phyloP scores from a whole-genome alignment of 2,113 vertebrate genomes.

The Maccullochella peelii region DNA sequence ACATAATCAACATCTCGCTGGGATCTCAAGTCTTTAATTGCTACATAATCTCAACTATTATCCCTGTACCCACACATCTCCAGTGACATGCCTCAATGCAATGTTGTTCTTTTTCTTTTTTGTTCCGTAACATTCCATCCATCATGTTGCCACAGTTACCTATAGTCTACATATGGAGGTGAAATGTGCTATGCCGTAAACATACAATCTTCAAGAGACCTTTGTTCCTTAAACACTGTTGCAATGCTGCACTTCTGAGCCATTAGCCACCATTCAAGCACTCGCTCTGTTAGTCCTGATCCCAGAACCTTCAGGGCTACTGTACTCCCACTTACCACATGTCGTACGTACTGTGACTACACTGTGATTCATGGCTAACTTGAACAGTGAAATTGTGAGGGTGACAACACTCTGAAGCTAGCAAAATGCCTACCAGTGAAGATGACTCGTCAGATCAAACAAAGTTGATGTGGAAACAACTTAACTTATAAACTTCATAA shows the following conservation, averaged over 20 bases:
- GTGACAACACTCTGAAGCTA: slow-evolving; percentile 1
- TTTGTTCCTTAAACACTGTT: background rate
- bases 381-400: background rate
- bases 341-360: background rate
- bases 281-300: slow-evolving; percentile 9
- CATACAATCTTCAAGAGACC: background rate
- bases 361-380: slow-evolving; percentile 16
- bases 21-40: slow-evolving; percentile 14
- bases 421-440: background rate
- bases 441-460: slow-evolving; percentile 38
- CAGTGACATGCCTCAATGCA: background rate
- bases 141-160: background rate
- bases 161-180: background rate
- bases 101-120: background rate
- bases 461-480: slow-evolving; percentile 15
- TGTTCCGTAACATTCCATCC: background rate
- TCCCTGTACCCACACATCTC: background rate
- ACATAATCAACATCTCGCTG: background rate
- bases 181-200: background rate
- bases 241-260: background rate
- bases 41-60: background rate
- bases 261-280: slow-evolving; percentile 2
- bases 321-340: slow-evolving; percentile 21
- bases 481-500: slow-evolving; percentile 8
- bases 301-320: background rate